These are phyloP conservation scores for Bolborhynchus lineola DNA, from an alignment of 2,113 vertebrate genomes.

Conservation along the genomic window DNA sequence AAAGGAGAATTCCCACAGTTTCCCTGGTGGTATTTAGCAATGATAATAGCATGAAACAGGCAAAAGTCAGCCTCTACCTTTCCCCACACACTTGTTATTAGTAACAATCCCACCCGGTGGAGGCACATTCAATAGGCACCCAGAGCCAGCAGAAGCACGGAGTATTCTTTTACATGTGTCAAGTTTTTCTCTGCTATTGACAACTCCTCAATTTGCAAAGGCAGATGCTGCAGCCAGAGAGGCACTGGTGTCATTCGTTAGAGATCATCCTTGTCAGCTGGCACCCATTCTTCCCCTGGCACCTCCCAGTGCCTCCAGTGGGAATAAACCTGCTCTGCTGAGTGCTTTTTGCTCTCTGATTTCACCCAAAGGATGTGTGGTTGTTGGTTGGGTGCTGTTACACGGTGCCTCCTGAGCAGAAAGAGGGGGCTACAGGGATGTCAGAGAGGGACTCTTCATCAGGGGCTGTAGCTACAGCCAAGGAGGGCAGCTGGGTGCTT, in stretches of 20 bases:
- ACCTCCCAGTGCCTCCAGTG: neutral
- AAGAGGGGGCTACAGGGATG: too few species aligned
- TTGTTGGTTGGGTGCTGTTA: rapidly evolving
- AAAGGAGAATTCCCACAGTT: neutral
- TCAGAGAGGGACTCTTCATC: too few species aligned
- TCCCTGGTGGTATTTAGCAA: neutral
- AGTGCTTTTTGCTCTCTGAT: neutral
- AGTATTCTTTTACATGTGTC: neutral
- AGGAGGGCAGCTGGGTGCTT: neutral
- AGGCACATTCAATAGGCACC: neutral
- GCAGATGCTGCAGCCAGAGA: neutral
- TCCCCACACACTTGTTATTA: neutral
- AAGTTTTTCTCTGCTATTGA: neutral
- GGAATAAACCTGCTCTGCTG: neutral
- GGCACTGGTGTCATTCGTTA: neutral
- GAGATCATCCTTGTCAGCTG: neutral
- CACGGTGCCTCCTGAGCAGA: rapidly evolving
- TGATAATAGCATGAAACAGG: neutral
- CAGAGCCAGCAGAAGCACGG: neutral
- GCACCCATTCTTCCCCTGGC: neutral
- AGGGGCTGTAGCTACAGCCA: neutral
- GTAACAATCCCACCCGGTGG: neutral
- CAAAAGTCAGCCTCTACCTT: neutral
- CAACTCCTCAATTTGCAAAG: neutral
- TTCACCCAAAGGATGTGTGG: rapidly evolving